phyloP scores from a whole-genome alignment of 2,797 vertebrate species.

The Leuciscus waleckii region DNA sequence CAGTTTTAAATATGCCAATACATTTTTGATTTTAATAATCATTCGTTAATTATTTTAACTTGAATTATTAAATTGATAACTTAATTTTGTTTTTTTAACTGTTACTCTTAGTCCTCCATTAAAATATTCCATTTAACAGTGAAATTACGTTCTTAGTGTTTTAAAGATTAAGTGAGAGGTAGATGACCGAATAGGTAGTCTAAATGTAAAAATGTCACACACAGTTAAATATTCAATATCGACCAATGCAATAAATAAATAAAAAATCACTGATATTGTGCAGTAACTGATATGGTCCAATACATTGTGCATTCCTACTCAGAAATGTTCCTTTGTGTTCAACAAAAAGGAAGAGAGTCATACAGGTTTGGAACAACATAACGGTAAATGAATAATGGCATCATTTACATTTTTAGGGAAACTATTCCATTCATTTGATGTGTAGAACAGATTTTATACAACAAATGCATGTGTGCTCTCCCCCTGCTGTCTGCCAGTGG shows the following conservation, averaged over 20 bases:
- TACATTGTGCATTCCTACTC: not conserved
- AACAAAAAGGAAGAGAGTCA: not conserved
- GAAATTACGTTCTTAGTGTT: not conserved
- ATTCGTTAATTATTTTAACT: not conserved
- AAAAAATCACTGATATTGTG: not conserved
- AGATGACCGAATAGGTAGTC: not conserved
- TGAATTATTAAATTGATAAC: not conserved
- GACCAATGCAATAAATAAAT: not conserved
- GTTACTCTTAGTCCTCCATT: not conserved
- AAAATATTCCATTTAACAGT: not conserved
- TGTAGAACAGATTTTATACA: not conserved
- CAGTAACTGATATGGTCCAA: not conserved
- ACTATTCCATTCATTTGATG: not conserved
- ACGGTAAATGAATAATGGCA: not conserved
- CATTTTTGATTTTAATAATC: not conserved
- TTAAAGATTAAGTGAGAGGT: not conserved
- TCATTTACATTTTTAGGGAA: not conserved
- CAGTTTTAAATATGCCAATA: not conserved
- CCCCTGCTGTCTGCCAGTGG: conserved; percentile 77
- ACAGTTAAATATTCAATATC: not conserved
- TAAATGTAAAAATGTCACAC: not conserved
- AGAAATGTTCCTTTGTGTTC: not conserved
- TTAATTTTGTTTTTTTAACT: not conserved
- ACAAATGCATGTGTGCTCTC: conserved; percentile 18
- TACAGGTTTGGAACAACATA: not conserved